Base-by-base conservation (phyloP, 2,888 invertebrate species). In the Eristalinus aeneus region DNA sequence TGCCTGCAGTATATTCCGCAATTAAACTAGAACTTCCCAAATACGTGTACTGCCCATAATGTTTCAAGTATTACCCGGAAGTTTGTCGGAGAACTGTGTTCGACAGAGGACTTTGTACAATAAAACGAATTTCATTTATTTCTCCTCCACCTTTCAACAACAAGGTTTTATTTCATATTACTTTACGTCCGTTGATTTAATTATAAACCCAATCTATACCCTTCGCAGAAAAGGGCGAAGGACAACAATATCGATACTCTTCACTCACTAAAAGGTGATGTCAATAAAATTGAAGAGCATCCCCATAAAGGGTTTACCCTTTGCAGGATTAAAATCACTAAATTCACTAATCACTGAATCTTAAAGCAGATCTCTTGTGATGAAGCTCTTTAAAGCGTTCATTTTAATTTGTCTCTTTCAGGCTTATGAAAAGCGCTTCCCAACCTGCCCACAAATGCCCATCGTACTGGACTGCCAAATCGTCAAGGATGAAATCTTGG, bases 401-500 rank as follows among this genome's bases (percentile, higher is more conserved):
- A 83, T 78, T 79, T 81, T 73, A 67, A 72, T 22, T 83, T 75
- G 88, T 77, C 74, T 87, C 90, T 91, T 90, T 90, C 93, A 98
- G 98, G 98, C 98, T 5, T 98, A 98, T 92, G 97, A 98, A 93
- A 95, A 96, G 90, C 95, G 98, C 88, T 98, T 98, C 93, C 98
- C 98, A 22, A 97, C 95, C 78, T 98, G 98, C 91, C 96, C 97
- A 31, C 97, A 98, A 94, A 98, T 98, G 91, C 98, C 98, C 36
- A 97, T 98, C 84, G 98, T 98, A 90, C 93, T 98, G 53, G 97
- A 97, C 68, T 97, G 98, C 91, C 96, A 96, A 89, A 95, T 97
- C 87, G 94, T 95, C 4, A 94, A 95, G 65, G 98, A 98, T 90
- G 95, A 94, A 90, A 95, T 95, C 90, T 94, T 95, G 79, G 94